phyloP scores from a whole-genome alignment of 1,140 invertebrate species.

The Lethocerus indicus region DNA sequence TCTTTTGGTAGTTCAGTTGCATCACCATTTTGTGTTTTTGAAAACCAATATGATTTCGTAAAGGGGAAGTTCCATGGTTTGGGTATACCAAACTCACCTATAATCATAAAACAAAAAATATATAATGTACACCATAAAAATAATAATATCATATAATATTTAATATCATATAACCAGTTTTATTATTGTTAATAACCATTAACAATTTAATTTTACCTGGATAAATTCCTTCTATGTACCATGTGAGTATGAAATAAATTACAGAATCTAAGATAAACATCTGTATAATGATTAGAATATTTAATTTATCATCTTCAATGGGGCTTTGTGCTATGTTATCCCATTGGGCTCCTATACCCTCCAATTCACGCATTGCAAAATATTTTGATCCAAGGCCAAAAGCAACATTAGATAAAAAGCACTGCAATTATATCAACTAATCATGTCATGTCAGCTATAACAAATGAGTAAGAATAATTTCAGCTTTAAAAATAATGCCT shows the following conservation, averaged over 20 bases:
- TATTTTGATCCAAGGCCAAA: constrained; percentile 41
- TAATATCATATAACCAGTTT: not conserved
- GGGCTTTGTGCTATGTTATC: constrained; percentile 25
- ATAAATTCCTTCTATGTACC: constrained; percentile 42
- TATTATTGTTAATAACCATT: too few species aligned
- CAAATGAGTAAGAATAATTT: too few species aligned
- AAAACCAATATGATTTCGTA: constrained; percentile 33
- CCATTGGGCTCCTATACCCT: constrained; percentile 37
- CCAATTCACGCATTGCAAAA: constrained; percentile 34
- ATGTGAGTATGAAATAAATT: constrained; percentile 28
- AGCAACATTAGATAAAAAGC: constrained; percentile 36
- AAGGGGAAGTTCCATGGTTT: constrained; percentile 32
- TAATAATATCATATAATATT: not conserved
- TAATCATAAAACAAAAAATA: too few species aligned
- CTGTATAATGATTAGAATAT: constrained; percentile 26
- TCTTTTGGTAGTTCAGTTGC: too few species aligned
- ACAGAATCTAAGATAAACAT: constrained; percentile 35
- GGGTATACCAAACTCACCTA: constrained; percentile 25
- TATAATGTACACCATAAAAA: not conserved
- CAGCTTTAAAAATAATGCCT: too few species aligned
- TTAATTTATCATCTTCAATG: constrained; percentile 23
- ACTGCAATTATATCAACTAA: too few species aligned
- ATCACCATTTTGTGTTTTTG: too few species aligned
- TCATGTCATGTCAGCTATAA: too few species aligned
- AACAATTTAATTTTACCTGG: constrained; percentile 28